phyloP scores from a whole-genome alignment of 2,888 invertebrate genomes.

The Caenorhabditis imperialis region DNA sequence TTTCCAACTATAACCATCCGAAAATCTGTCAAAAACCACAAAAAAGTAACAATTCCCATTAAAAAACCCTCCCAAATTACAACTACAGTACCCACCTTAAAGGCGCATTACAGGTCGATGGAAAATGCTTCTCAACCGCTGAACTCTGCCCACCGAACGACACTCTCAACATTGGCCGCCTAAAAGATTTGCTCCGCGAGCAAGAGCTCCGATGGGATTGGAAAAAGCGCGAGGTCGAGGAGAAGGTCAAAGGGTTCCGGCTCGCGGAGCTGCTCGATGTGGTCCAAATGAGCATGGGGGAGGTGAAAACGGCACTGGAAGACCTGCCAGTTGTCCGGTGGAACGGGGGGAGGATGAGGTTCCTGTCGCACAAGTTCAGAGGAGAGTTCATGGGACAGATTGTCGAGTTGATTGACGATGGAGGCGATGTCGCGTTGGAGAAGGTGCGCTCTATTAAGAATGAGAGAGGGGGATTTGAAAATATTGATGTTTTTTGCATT shows the following conservation, averaged over 20 bases:
- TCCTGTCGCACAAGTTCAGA: slow-evolving; percentile 44
- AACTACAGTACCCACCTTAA: too few species aligned
- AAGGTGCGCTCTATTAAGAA: slow-evolving; percentile 7
- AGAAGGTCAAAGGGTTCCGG: slow-evolving; percentile 16
- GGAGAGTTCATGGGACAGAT: slow-evolving; percentile 40
- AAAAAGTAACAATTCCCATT: neutral
- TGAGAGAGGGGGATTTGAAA: too few species aligned
- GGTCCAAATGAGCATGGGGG: slow-evolving; percentile 50
- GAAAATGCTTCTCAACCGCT: slow-evolving; percentile 36
- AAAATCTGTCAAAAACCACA: neutral
- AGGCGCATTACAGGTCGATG: slow-evolving; percentile 36
- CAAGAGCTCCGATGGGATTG: slow-evolving; percentile 45
- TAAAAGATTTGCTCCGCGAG: slow-evolving; percentile 51
- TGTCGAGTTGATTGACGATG: slow-evolving; percentile 37
- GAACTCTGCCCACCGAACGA: slow-evolving; percentile 43
- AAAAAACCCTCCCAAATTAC: too few species aligned
- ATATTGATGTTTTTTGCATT: too few species aligned
- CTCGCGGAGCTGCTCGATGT: slow-evolving; percentile 27
- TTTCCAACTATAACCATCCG: too few species aligned
- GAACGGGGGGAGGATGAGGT: slow-evolving; percentile 30
- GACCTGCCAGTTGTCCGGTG: slow-evolving; percentile 47
- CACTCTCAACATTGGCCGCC: slow-evolving; percentile 28
- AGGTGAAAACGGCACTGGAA: slow-evolving; percentile 35
- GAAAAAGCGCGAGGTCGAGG: slow-evolving; percentile 17
- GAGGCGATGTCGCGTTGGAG: slow-evolving; percentile 24